phyloP scores from a whole-genome alignment of 2,888 invertebrate species.

The Andrena trimmerana region DNA sequence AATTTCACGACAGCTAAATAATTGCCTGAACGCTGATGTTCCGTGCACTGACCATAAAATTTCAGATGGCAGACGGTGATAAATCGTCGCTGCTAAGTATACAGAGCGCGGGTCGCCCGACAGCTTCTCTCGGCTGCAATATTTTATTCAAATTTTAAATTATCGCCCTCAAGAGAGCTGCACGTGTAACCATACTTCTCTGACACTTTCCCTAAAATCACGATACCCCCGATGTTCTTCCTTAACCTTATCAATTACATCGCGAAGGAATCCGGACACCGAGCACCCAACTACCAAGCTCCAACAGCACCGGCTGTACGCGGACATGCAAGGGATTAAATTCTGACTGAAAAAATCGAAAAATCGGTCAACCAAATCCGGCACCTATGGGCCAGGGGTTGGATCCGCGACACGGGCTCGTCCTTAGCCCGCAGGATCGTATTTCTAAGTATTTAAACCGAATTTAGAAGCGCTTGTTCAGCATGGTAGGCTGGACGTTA shows the following conservation, averaged over 20 bases:
- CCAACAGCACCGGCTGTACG: too few species aligned
- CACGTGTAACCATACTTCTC: conserved; percentile 25
- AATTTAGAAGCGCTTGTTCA: conserved; percentile 52
- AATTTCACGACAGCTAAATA: conserved; percentile 50
- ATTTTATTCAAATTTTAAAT: conserved; percentile 61
- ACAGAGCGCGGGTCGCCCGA: conserved; percentile 48
- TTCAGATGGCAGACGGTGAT: conserved; percentile 51
- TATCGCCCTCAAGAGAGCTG: conserved; percentile 32
- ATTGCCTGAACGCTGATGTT: conserved; percentile 54
- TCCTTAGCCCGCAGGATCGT: conserved; percentile 64
- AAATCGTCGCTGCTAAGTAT: conserved; percentile 57
- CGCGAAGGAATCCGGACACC: background rate
- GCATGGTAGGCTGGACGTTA: conserved; percentile 55
- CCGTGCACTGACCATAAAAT: conserved; percentile 51
- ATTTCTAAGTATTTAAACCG: conserved; percentile 66
- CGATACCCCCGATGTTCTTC: background rate
- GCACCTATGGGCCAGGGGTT: background rate
- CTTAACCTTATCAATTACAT: background rate
- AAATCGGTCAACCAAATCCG: background rate
- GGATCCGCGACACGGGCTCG: conserved; percentile 25
- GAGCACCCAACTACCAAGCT: background rate
- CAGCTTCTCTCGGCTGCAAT: conserved; percentile 53
- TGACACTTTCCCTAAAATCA: background rate
- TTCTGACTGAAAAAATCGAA: background rate
- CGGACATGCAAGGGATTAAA: background rate